These are phyloP conservation scores for Exocentrus adspersus DNA, from an alignment of 2,888 invertebrate species.

Conservation along the genomic window DNA sequence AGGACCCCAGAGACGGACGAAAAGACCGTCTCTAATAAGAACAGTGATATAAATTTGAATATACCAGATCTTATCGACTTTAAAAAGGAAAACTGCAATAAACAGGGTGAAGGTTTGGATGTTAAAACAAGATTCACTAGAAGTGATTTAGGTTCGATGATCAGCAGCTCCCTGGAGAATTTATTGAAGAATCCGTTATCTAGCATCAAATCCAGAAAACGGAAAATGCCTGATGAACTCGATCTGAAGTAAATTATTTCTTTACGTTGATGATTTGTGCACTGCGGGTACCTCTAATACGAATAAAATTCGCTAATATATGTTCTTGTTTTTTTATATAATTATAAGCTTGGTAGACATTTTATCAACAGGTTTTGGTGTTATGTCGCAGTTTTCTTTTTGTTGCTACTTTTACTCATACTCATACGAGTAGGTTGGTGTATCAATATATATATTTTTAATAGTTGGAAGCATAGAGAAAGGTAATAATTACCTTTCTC, in stretches of 20 bases:
- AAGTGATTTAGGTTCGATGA: conserved; percentile 47
- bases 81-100: conserved; percentile 41
- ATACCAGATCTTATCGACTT: conserved; percentile 42
- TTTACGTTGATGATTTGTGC: too few species aligned
- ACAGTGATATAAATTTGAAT: conserved; percentile 36
- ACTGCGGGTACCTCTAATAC: too few species aligned
- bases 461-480: too few species aligned
- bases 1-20: conserved; percentile 34
- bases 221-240: conserved; percentile 58
- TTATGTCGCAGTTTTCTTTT: too few species aligned
- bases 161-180: conserved; percentile 49
- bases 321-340: too few species aligned
- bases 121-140: conserved; percentile 36
- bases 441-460: too few species aligned
- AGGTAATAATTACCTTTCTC: too few species aligned
- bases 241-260: conserved; percentile 47
- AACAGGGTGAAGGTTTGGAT: conserved; percentile 41
- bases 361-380: too few species aligned
- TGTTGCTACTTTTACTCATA: too few species aligned
- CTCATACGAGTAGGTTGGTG: too few species aligned
- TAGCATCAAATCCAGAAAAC: conserved; percentile 56
- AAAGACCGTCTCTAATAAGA: conserved; percentile 8
- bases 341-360: too few species aligned
- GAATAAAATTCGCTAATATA: too few species aligned
- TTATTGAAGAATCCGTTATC: conserved; percentile 41